Evolutionary conservation across 2,113 vertebrate species (phyloP), one percentile per base, ranked within the genome.

Genomic region (Menidia beryllina): DNA sequence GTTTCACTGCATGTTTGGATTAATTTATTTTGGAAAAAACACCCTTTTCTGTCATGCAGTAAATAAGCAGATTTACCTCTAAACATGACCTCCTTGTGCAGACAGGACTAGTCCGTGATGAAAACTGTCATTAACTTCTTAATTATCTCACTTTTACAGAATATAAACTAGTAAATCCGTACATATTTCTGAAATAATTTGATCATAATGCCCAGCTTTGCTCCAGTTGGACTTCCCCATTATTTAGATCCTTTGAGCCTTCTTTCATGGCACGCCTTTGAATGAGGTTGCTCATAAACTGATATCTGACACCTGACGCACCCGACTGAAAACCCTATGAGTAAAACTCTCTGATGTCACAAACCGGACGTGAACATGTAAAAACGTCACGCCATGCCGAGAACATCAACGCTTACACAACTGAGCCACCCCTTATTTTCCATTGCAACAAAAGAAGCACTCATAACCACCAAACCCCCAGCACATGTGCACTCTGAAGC

Each of bases 391-490:
- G 48, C 27, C 39, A 2, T 8, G 49, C 54, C 55, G 68, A 49
- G 61, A 81, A 58, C 74, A 69, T 72, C 72, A 85, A 81, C 75
- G 88, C 61, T 64, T 51, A 7, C 67, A 60, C 57, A 69, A 72
- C 52, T 51, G 61, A 74, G 54, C 51, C 11, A 1, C 53, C 50
- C 59, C 71, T 62, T 38, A 21, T 67, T 70, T 75, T 74, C 82
- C 76, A 72, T 51, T 60, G 54, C 60, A 79, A 76, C 74, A 76
- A 69, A 24, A 83, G 50, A 72, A 30, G 52, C 38, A 69, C 62
- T 61, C 65, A 56, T 48, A 56, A 56, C 1, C 70, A 70, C 38
- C 25, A 26, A 71, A 21, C 59, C 56, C 36, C 52, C 21, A 30
- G 41, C 38, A 20, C 41, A 54, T 13, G 7, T 10, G 17, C 72